Evolutionary conservation across 2,888 invertebrate genomes (phyloP).

Genomic region (Pyralis farinalis): DNA sequence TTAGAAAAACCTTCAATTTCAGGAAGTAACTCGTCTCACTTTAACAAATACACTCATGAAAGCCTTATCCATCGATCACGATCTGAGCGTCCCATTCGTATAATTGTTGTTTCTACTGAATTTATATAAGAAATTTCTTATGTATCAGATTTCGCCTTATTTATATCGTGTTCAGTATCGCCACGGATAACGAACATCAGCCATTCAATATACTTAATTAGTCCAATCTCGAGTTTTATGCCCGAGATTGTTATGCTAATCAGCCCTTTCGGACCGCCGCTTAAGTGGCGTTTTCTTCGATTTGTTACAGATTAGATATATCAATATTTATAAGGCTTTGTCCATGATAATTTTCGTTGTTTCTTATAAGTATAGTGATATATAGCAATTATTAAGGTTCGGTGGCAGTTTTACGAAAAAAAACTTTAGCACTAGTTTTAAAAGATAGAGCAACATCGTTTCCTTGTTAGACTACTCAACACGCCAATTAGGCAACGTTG

Average conservation of each 20-base stretch:
- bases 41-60: no score
- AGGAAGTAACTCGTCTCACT: no score
- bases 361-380: neutral
- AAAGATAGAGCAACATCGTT: no score
- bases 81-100: no score
- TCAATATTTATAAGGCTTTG: conserved; percentile 15
- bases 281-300: conserved; percentile 70
- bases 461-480: no score
- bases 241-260: conserved; percentile 75
- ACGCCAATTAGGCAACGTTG: no score
- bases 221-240: conserved; percentile 72
- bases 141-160: conserved; percentile 46
- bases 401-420: no score
- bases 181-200: conserved; percentile 43
- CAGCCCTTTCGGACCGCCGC: conserved; percentile 41
- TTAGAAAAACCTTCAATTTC: no score
- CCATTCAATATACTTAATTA: conserved; percentile 64
- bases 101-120: conserved; percentile 10
- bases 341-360: neutral
- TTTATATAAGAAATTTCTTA: conserved; percentile 30
- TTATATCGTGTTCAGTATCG: conserved; percentile 39
- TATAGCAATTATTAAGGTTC: no score
- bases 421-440: no score
- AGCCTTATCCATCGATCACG: no score
- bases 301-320: conserved; percentile 67